Conservation (phyloP, 2,797 vertebrate species). For the Schizopygopsis malacanthus region DNA sequence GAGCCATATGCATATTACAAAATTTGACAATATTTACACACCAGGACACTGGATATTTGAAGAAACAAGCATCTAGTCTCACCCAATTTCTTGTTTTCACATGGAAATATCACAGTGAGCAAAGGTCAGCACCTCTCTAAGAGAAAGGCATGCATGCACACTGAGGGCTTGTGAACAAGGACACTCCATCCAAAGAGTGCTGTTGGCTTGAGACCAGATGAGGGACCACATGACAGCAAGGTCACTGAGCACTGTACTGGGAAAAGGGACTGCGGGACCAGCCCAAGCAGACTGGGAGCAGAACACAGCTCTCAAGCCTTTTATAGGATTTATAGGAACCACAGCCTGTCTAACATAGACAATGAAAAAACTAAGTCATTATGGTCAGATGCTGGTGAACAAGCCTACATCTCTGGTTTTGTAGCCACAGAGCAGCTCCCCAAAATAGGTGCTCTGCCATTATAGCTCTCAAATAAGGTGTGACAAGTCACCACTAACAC, state of each 20-base stretch:
- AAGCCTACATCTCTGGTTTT: constrained; percentile 55
- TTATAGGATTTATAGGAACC: constrained; percentile 62
- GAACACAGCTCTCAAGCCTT: constrained; percentile 23
- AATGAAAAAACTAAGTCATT: constrained; percentile 66
- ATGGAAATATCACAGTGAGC: constrained; percentile 35
- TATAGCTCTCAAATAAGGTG: constrained; percentile 19
- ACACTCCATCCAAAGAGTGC: constrained; percentile 78
- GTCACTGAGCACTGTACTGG: constrained; percentile 72
- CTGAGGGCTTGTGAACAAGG: constrained; percentile 78
- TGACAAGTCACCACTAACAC: constrained; percentile 16
- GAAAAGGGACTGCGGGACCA: constrained; percentile 63
- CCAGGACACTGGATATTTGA: constrained; percentile 23
- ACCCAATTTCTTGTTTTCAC: constrained; percentile 28
- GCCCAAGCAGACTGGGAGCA: constrained; percentile 59
- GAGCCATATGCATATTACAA: constrained; percentile 8
- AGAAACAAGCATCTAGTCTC: background rate
- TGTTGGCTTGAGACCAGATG: constrained; percentile 79
- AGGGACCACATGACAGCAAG: constrained; percentile 82
- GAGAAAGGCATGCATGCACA: constrained; percentile 65
- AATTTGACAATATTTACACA: constrained; percentile 15
- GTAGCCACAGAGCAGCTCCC: constrained; percentile 54
- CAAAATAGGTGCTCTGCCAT: constrained; percentile 46
- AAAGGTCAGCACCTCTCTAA: constrained; percentile 53
- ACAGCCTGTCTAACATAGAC: constrained; percentile 68
- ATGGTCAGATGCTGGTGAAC: constrained; percentile 61